Base-by-base conservation (phyloP, 2,888 invertebrate genomes). In the Nesidiocoris tenuis region DNA sequence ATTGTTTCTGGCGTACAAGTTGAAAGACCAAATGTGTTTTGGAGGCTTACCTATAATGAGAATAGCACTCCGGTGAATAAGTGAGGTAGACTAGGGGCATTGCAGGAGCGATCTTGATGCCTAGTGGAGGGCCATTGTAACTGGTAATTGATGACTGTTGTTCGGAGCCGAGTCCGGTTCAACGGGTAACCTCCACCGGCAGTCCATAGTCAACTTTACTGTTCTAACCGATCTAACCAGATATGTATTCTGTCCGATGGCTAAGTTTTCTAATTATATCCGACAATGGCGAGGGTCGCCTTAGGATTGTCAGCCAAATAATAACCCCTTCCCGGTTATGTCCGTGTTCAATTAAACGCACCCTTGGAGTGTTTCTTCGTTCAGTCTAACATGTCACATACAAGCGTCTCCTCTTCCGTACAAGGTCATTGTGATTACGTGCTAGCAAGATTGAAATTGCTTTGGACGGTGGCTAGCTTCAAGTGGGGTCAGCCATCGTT, bases 211-310 rank as follows among this genome's bases (percentile, higher is more conserved):
- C 7, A 68, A n/a, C 59, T 70, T 70, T 70, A 59, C 59, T 70
- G 61, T 70, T 17, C 17, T n/a, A 54, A 70, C 59, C 70, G 70
- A 70, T 70, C 59, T 59, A 24, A 59, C 70, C 61, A 59, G 61
- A 59, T 70, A 59, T 24, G 70, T 70, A 54, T 70, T 70, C 70
- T 24, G 18, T 70, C 57, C 70, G 59, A 70, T 70, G 24, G 70
- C 70, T 59, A 57, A 70, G 70, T 70, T 70, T 70, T 70, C 59
- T 70, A 70, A 70, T 70, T 70, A 70, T 70, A 70, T 70, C 24
- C 19, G 57, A 70, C 70, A 70, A 70, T 70, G 59, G 70, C 17
- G 19, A 57, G 70, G 61, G 22, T 59, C 21, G 61, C 70, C 70
- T 24, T 70, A 57, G 61, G 70, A 70, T 67, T 67, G 54, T 67